Conservation (phyloP, 2,113 vertebrate genomes). For the Oryzias melastigma region DNA sequence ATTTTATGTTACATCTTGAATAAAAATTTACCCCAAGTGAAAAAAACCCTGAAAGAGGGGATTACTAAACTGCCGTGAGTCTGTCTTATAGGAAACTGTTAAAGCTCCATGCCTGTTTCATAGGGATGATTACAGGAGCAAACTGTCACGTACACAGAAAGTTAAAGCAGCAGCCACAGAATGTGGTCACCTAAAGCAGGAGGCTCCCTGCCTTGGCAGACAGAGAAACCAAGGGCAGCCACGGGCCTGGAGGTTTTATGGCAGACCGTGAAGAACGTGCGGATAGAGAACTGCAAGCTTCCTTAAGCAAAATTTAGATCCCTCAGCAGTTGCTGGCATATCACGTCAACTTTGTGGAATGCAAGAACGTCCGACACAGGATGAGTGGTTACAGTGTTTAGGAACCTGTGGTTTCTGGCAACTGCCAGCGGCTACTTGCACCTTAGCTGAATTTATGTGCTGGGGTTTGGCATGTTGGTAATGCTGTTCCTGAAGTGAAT, state of each 20-base stretch:
- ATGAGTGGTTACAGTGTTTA: neutral
- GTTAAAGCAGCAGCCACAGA: conserved; percentile 16
- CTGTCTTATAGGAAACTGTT: conserved; percentile 17
- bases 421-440: too few species aligned
- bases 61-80: conserved; percentile 36
- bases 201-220: conserved; percentile 36
- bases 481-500: too few species aligned
- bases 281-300: conserved; percentile 17
- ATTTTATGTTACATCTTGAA: too few species aligned
- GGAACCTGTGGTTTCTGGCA: neutral
- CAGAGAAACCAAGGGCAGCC: conserved; percentile 31
- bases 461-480: too few species aligned
- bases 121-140: conserved; percentile 11
- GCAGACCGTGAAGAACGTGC: conserved; percentile 22
- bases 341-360: conserved; percentile 34
- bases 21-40: too few species aligned
- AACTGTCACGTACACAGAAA: conserved; percentile 64
- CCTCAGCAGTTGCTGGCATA: neutral
- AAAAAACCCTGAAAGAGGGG: neutral
- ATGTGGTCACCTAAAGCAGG: conserved; percentile 50
- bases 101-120: conserved; percentile 46
- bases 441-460: too few species aligned
- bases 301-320: conserved; percentile 33
- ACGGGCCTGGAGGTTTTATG: conserved; percentile 21
- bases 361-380: conserved; percentile 2